Base-by-base conservation (phyloP, 2,113 vertebrate genomes). In the Sinocyclocheilus anshuiensis region DNA sequence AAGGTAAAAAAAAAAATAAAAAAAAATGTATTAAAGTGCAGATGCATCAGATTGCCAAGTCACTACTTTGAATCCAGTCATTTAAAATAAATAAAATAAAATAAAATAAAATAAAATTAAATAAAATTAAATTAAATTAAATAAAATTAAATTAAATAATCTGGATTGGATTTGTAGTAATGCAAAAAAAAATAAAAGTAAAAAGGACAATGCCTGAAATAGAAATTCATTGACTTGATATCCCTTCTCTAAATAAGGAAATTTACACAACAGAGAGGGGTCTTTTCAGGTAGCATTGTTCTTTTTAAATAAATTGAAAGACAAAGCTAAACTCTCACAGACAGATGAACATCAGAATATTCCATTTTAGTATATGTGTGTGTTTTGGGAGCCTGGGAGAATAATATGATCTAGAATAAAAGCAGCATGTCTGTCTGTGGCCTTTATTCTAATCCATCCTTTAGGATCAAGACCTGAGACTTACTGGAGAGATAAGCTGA, bases 401-500 rank as follows among this genome's bases (percentile, higher is more conserved):
- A 69, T 81, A 75, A 84, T 81, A 76, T 74, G 45, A 57, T 76
- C 85, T 86, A 69, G 26, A 76, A 86, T 65, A 74, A 80, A 81
- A 88, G 55, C 81, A 84, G 67, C 65, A 80, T 33, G 84, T 53
- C 61, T 74, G 80, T 55, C 79, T 86, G 55, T 74, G 80, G 53
- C 26, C 59, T 69, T 39, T 65, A 33, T 77, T 84, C 42, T 75
- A 78, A 88, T 26, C 26, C 29, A 55, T 15, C 20, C n/a, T 61
- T 48, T 5, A 63, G 45, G 53, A 29, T 50, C 50, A 77, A 33
- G 22, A 81, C 76, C 79, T 82, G 39, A 77, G 77, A 89, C 76
- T 77, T 77, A 84, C 84, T 50, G 22, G 65, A 81, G 80, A 85
- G 87, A 83, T 88, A 88, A 88, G 55, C 74, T 83, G 84, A 88